Conservation (phyloP, 2,888 invertebrate genomes). For the Fabriciana adippe region DNA sequence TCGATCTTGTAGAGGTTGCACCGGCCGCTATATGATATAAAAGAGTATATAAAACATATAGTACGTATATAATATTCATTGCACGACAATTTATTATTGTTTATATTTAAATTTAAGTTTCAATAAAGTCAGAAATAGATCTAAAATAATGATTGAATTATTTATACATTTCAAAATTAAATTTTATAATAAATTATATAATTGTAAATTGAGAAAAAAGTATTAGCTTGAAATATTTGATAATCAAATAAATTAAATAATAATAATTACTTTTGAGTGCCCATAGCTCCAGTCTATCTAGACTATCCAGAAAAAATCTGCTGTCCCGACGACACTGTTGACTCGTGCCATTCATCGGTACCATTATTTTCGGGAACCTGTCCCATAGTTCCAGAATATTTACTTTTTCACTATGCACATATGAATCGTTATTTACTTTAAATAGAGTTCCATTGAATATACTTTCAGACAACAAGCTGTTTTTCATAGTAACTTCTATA, state of each 20-base stretch:
- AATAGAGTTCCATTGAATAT: conserved; percentile 66
- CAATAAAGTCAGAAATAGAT: no score
- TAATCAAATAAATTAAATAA: not conserved
- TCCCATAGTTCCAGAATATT: conserved; percentile 69
- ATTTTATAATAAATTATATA: no score
- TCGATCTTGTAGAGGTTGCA: conserved; percentile 1
- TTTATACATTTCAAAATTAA: no score
- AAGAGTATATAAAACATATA: no score
- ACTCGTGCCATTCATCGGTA: conserved; percentile 73
- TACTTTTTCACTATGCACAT: conserved; percentile 53
- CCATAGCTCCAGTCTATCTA: conserved; percentile 74
- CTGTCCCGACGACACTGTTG: conserved; percentile 73
- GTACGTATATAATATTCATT: no score
- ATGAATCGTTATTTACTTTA: conserved; percentile 60
- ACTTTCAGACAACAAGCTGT: conserved; percentile 56
- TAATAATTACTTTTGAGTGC: conserved; percentile 79
- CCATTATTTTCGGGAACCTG: conserved; percentile 68
- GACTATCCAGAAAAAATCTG: conserved; percentile 61
- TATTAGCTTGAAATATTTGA: not conserved
- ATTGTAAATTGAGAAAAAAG: no score
- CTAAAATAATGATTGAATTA: no score
- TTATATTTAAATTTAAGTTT: no score
- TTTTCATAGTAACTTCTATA: conserved; percentile 68
- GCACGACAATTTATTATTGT: no score
- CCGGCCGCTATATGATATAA: no score